Evolutionary conservation across 23 tunicate genomes (phyloP), one percentile per base, ranked within the genome.

Genomic region (Corella eumyota): DNA sequence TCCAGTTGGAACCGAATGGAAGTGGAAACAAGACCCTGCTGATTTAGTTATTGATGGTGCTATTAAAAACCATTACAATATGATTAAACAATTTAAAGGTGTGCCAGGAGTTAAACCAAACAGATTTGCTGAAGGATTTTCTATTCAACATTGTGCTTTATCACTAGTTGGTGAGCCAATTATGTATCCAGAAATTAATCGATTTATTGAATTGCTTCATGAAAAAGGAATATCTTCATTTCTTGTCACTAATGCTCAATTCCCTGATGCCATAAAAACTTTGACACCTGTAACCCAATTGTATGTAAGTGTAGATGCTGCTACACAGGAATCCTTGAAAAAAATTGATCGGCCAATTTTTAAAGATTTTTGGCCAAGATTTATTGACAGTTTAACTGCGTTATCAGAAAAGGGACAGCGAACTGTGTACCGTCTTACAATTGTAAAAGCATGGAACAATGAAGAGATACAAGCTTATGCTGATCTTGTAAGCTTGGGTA

Each of bases 1-100:
- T 59, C 98, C 98, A 17, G 98, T 92, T 22, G 98, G 98, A 24
- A 92, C 98, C 4, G 92, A 81, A 51, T 92, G 98, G 98, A 83
- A 74, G 62, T 92, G 98, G 98, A 61, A 81, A 38, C 79, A 67
- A 58, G 98, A 92, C 54, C 68, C 90, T 11, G 74, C 98, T 1
- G 75, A 76, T 24, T 25, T 82, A 22, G 62, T 92, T 22, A 76
- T 92, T 3, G 57, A 92, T 9, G 93, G 81, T 34, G 92, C 92
- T 20, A 62, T 92, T 9, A 48, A 61, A 44, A 83, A 77, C 30
- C 98, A 92, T 60, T 81, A 81, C 45, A 71, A 58, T 34, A 76
- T 92, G 98, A 83, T 92, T 9, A 92, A 92, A 36, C 98, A 92
- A 38, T 83, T 92, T 53, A 92, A 83, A 71, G 98, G 82, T 65